A percentile compares a stretch with the other conserved stretches of the same genome.
Conservation (phyloP, 2,797 vertebrate species). For the Yasuhikotakia modesta region DNA sequence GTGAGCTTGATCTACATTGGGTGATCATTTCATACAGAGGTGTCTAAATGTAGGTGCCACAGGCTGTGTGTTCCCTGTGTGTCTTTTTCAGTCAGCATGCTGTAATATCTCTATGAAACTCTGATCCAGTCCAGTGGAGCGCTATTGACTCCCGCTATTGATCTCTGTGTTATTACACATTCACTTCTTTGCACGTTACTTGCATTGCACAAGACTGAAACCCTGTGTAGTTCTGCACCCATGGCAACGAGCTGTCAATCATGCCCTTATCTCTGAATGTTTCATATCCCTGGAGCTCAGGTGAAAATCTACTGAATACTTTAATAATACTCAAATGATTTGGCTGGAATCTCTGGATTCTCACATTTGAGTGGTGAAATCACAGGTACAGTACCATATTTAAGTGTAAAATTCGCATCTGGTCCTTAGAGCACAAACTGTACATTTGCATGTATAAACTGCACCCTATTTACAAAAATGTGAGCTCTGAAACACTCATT, state of each 20-base stretch:
- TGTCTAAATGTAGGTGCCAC: constrained; percentile 44
- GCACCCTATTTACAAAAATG: background rate
- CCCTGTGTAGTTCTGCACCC: constrained; percentile 37
- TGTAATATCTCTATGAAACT: constrained; percentile 43
- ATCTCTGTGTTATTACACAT: constrained; percentile 57
- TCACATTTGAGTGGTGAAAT: background rate
- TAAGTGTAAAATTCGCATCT: background rate
- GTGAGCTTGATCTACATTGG: constrained; percentile 50
- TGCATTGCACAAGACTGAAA: constrained; percentile 46
- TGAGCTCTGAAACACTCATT: background rate
- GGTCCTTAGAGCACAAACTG: background rate
- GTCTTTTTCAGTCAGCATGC: constrained; percentile 37
- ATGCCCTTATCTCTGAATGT: constrained; percentile 40
- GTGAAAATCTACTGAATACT: constrained; percentile 37
- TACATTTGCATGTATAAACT: background rate
- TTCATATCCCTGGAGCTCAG: constrained; percentile 41
- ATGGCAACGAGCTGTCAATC: constrained; percentile 53
- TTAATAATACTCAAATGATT: constrained; percentile 38
- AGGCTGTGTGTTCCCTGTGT: constrained; percentile 33
- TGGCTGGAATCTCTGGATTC: background rate
- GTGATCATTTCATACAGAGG: constrained; percentile 49
- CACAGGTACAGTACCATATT: background rate
- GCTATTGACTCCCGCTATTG: constrained; percentile 59
- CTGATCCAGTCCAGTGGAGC: constrained; percentile 56
- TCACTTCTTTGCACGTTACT: constrained; percentile 40